These are phyloP conservation scores for Meleagris gallopavo DNA, from an alignment of 2,113 vertebrate genomes.

Conservation along the genomic window DNA sequence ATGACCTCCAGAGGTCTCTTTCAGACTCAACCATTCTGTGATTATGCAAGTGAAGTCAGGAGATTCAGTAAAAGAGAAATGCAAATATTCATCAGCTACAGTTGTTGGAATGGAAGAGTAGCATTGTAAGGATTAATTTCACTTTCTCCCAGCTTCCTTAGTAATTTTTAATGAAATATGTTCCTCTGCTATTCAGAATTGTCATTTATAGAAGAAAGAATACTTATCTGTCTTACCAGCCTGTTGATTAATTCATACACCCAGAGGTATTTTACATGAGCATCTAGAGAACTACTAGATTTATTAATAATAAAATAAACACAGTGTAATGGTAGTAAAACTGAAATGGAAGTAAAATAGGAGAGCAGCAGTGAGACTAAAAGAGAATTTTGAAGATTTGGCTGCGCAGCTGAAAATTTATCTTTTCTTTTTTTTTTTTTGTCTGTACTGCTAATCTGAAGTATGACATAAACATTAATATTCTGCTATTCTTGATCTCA, in stretches of 20 bases:
- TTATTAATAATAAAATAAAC: constrained; percentile 10
- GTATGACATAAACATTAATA: neutral
- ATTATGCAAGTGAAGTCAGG: neutral
- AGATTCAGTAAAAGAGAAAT: neutral
- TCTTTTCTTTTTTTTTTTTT: neutral
- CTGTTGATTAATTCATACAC: neutral
- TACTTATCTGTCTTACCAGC: constrained; percentile 1
- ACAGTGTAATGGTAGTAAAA: neutral
- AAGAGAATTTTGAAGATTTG: neutral
- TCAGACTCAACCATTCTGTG: neutral
- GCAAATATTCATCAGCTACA: neutral
- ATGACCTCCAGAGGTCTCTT: neutral
- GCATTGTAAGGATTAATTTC: neutral
- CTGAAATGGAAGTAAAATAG: neutral
- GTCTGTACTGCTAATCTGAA: neutral
- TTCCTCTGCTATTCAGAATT: neutral
- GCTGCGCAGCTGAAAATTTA: neutral
- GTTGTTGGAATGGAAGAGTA: neutral
- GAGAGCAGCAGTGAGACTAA: neutral
- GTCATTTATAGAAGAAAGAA: neutral
- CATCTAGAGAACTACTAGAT: neutral
- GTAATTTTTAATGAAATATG: neutral
- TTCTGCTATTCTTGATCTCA: neutral
- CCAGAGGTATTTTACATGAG: neutral
- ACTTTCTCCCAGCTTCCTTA: neutral